Conservation (phyloP, 2,797 vertebrate species). For the Betta splendens region DNA sequence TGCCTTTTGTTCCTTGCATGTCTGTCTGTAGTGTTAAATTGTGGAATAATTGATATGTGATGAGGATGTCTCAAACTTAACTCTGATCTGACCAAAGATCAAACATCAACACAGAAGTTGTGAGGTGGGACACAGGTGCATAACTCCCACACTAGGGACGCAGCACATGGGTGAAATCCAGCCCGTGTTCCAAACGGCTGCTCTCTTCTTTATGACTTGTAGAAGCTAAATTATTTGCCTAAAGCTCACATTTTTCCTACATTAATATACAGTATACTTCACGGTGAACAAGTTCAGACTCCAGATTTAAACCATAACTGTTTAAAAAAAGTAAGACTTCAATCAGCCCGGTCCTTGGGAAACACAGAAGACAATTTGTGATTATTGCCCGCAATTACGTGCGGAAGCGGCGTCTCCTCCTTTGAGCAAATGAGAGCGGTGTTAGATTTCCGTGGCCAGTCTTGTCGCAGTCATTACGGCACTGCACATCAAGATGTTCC, state of each 20-base stretch:
- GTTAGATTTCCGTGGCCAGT: constrained; percentile 73
- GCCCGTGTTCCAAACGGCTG: not conserved
- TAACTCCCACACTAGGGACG: constrained; percentile 23
- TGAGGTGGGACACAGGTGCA: constrained; percentile 44
- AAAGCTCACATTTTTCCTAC: not conserved
- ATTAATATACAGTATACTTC: not conserved
- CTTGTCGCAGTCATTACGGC: constrained; percentile 68
- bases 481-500: constrained; percentile 76
- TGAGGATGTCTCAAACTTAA: constrained; percentile 52
- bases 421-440: constrained; percentile 58
- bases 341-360: constrained; percentile 14
- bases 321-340: constrained; percentile 26
- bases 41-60: constrained; percentile 69
- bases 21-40: constrained; percentile 64
- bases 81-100: constrained; percentile 48
- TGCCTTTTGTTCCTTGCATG: constrained; percentile 72
- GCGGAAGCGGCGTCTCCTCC: constrained; percentile 64
- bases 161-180: constrained; percentile 7
- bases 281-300: not conserved
- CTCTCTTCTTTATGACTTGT: not conserved
- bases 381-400: constrained; percentile 75
- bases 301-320: constrained; percentile 2
- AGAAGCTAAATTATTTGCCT: not conserved
- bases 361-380: constrained; percentile 73
- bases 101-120: constrained; percentile 44